phyloP scores from a whole-genome alignment of 2,888 invertebrate genomes.

The Rapana venosa region DNA sequence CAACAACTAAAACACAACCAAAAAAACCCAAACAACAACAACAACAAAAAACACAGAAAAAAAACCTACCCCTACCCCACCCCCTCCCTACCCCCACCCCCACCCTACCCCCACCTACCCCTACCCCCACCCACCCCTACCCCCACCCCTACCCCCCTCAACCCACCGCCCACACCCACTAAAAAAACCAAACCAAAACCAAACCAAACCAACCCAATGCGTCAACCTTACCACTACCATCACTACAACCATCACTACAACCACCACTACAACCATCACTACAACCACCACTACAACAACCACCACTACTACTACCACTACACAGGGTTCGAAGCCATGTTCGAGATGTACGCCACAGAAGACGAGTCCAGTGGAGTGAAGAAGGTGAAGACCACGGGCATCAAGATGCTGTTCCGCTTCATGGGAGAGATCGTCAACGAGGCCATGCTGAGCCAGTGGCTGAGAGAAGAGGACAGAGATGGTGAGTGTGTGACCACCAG shows the following conservation, averaged over 20 bases:
- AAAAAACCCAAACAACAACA: too few species aligned
- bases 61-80: too few species aligned
- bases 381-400: slow-evolving; percentile 27
- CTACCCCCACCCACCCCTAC: too few species aligned
- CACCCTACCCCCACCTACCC: too few species aligned
- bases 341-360: slow-evolving; percentile 31
- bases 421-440: slow-evolving; percentile 38
- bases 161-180: too few species aligned
- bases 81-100: too few species aligned
- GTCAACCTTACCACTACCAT: neutral
- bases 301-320: too few species aligned
- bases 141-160: neutral
- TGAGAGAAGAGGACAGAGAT: slow-evolving; percentile 32
- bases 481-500: neutral
- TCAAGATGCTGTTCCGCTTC: slow-evolving; percentile 42
- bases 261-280: neutral
- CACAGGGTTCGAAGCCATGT: slow-evolving; percentile 33
- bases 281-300: neutral
- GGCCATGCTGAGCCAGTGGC: slow-evolving; percentile 10
- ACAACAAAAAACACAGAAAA: too few species aligned
- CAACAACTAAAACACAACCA: too few species aligned
- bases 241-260: neutral
- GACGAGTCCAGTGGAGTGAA: slow-evolving; percentile 2
- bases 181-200: too few species aligned
- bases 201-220: neutral